phyloP scores from a whole-genome alignment of 1,140 invertebrate genomes.

The Saccostrea echinata region DNA sequence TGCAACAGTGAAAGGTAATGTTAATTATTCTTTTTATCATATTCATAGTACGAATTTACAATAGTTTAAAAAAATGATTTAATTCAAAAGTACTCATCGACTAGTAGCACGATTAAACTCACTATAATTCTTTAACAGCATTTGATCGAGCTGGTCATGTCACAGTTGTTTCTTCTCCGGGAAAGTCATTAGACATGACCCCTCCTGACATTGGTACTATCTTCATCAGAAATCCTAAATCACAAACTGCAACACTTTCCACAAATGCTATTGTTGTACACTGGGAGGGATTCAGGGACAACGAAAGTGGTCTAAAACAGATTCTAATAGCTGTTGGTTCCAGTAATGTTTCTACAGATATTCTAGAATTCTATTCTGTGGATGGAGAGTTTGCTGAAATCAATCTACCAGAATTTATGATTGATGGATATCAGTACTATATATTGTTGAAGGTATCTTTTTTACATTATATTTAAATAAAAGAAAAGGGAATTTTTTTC shows the following conservation, averaged over 20 bases:
- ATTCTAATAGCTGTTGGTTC: conserved; percentile 37
- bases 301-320: conserved; percentile 45
- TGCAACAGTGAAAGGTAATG: conserved; percentile 59
- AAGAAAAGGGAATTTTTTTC: no score
- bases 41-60: neutral
- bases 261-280: conserved; percentile 40
- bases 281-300: conserved; percentile 59
- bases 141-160: conserved; percentile 45
- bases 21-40: neutral
- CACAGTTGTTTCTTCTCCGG: neutral
- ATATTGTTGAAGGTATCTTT: conserved; percentile 47
- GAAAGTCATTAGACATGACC: conserved; percentile 19
- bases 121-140: neutral
- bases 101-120: neutral
- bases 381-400: conserved; percentile 38
- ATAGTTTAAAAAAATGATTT: no score
- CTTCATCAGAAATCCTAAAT: neutral
- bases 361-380: conserved; percentile 46
- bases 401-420: conserved; percentile 44
- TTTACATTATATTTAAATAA: no score
- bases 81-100: neutral
- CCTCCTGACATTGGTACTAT: conserved; percentile 7
- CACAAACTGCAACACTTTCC: neutral
- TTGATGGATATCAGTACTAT: conserved; percentile 51
- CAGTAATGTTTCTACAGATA: conserved; percentile 39